Percentiles rank a stretch among this genome's conserved stretches.
phyloP scores from a whole-genome alignment of 2,113 vertebrate genomes.

The Vidua macroura region DNA sequence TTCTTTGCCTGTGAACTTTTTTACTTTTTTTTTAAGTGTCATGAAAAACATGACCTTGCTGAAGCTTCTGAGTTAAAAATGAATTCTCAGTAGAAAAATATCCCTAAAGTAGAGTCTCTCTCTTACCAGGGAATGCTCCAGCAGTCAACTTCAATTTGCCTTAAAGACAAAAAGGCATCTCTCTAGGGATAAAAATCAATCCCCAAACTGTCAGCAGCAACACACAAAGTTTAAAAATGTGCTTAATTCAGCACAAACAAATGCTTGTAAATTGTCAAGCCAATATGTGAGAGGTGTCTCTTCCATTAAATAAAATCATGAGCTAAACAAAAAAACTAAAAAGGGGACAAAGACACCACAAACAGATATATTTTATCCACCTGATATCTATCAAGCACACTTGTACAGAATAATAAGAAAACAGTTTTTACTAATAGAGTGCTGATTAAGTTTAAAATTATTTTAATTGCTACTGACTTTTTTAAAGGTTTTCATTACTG shows the following conservation, averaged over 20 bases:
- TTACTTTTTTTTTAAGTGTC: neutral
- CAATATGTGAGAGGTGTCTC: conserved; percentile 43
- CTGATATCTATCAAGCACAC: neutral
- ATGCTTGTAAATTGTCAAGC: conserved; percentile 58
- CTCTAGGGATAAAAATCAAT: conserved; percentile 62
- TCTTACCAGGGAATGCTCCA: conserved; percentile 24
- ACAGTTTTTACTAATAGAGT: neutral
- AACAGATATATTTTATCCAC: neutral
- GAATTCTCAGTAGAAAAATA: conserved; percentile 54
- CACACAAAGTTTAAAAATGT: conserved; percentile 61
- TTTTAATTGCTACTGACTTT: neutral
- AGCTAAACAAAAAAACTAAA: neutral
- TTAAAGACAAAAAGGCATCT: conserved; percentile 61
- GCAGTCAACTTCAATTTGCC: conserved; percentile 60
- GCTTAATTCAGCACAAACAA: conserved; percentile 66
- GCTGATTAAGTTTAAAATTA: neutral
- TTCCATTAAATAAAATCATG: conserved; percentile 62
- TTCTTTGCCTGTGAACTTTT: neutral
- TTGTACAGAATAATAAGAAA: neutral
- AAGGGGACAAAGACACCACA: neutral
- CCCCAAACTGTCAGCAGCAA: conserved; percentile 56
- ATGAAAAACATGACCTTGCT: conserved; percentile 36
- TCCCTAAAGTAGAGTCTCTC: conserved; percentile 18
- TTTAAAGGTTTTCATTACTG: neutral
- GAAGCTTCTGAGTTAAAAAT: conserved; percentile 31